phyloP scores from a whole-genome alignment of 2,797 vertebrate genomes.

The Sebastes taczanowskii region DNA sequence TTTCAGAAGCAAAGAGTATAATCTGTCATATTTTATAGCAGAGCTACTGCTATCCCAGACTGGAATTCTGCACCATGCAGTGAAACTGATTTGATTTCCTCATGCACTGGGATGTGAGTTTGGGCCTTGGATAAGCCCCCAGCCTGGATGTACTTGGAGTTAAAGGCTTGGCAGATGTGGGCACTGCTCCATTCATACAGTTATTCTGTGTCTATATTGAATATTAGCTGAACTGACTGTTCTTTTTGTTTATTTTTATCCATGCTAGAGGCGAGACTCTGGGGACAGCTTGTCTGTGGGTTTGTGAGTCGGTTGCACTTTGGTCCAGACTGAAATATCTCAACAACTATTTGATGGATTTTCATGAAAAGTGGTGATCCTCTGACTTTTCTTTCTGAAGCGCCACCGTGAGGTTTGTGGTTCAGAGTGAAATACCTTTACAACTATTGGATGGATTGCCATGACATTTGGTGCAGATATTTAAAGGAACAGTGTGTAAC shows the following conservation, averaged over 20 bases:
- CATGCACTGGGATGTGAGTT: slow-evolving; percentile 48
- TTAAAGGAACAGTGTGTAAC: neutral
- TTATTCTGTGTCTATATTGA: slow-evolving; percentile 22
- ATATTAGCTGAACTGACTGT: slow-evolving; percentile 7
- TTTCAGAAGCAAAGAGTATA: slow-evolving; percentile 66
- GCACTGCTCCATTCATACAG: slow-evolving; percentile 28
- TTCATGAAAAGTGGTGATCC: neutral
- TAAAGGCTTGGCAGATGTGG: slow-evolving; percentile 41
- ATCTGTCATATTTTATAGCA: slow-evolving; percentile 76
- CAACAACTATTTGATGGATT: neutral
- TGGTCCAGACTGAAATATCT: slow-evolving; percentile 7
- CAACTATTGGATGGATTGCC: neutral
- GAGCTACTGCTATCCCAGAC: slow-evolving; percentile 68
- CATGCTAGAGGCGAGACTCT: neutral
- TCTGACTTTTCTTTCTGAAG: neutral
- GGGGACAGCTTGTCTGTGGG: neutral
- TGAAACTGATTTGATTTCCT: slow-evolving; percentile 72
- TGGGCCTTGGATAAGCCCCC: slow-evolving; percentile 35
- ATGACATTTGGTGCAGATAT: neutral
- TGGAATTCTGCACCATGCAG: slow-evolving; percentile 69
- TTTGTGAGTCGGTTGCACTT: neutral
- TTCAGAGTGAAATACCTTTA: neutral
- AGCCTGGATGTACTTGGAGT: slow-evolving; percentile 42
- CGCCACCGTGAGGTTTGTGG: neutral
- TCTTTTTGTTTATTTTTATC: slow-evolving; percentile 16